Percentiles rank a stretch among this genome's conserved stretches.
phyloP scores from a whole-genome alignment of 2,797 vertebrate species.

The Chelmon rostratus region DNA sequence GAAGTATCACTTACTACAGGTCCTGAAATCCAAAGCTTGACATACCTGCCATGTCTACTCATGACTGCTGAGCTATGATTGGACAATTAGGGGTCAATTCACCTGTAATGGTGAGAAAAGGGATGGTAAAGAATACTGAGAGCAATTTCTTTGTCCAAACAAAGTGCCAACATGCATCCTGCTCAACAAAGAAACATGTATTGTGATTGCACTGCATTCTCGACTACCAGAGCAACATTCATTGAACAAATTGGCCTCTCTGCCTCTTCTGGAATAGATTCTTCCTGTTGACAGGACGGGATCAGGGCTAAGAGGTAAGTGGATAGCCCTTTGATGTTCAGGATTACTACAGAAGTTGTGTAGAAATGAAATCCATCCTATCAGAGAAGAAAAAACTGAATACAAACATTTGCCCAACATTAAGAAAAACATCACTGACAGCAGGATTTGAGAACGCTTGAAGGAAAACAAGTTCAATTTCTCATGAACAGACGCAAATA shows the following conservation, averaged over 20 bases:
- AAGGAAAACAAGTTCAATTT: neutral
- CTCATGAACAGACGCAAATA: neutral
- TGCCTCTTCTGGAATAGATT: neutral
- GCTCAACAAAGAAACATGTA: neutral
- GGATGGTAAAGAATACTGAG: neutral
- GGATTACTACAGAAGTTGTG: neutral
- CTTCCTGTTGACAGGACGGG: constrained; percentile 1
- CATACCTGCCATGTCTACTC: too few species aligned
- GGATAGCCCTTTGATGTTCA: neutral
- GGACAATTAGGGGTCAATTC: neutral
- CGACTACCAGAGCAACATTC: neutral
- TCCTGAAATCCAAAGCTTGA: too few species aligned
- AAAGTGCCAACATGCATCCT: neutral
- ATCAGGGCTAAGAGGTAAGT: neutral
- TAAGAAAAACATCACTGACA: neutral
- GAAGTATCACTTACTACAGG: too few species aligned
- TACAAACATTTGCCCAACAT: neutral
- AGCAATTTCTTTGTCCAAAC: neutral
- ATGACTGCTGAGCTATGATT: neutral
- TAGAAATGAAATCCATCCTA: neutral
- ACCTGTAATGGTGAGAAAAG: neutral
- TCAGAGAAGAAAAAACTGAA: neutral
- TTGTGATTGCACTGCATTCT: neutral
- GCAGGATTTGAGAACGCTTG: neutral
- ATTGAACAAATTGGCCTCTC: neutral